These are phyloP conservation scores for Chelonia mydas DNA, from an alignment of 2,797 vertebrate species.

Conservation along the genomic window DNA sequence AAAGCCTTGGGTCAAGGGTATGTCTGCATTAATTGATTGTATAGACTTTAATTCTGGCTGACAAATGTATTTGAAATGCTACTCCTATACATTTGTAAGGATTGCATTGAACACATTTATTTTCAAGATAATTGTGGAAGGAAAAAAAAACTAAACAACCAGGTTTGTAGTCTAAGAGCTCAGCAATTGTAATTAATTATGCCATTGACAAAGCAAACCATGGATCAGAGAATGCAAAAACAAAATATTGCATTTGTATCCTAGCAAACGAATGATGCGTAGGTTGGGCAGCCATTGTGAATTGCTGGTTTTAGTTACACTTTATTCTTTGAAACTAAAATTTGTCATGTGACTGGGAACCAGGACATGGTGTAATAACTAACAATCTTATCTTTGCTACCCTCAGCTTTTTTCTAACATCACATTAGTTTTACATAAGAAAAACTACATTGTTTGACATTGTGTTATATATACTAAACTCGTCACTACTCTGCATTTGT, in stretches of 20 bases:
- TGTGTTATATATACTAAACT: fast-evolving
- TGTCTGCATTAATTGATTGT: background rate
- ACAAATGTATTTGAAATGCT: background rate
- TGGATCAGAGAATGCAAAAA: background rate
- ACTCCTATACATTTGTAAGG: background rate
- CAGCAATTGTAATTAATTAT: background rate
- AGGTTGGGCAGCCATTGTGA: background rate
- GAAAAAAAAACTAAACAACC: fast-evolving
- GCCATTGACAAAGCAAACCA: fast-evolving
- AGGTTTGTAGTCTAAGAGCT: fast-evolving
- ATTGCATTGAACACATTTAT: background rate
- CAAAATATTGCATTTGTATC: background rate
- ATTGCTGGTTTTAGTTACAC: background rate
- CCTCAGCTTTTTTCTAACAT: background rate
- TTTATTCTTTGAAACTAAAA: background rate
- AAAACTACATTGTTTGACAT: background rate
- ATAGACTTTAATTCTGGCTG: background rate
- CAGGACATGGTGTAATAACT: fast-evolving
- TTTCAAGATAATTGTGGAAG: background rate
- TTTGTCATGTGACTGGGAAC: fast-evolving
- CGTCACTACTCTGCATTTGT: fast-evolving
- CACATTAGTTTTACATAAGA: background rate
- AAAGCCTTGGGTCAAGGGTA: background rate
- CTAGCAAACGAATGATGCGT: background rate
- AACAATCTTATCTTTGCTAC: background rate